These are phyloP conservation scores for Bombus superbus DNA, from an alignment of 1,140 invertebrate genomes.

Conservation along the genomic window DNA sequence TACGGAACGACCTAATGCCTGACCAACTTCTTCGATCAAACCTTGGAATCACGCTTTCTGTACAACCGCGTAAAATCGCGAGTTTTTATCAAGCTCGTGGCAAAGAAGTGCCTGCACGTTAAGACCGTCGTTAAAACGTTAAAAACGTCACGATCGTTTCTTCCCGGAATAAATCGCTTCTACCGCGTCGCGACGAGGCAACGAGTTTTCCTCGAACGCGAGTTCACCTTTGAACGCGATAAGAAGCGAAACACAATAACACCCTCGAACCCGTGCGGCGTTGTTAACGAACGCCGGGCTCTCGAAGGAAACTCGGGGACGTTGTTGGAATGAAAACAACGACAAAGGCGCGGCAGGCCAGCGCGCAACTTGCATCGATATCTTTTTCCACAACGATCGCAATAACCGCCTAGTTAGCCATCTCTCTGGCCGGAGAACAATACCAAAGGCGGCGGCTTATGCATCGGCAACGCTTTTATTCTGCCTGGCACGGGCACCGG, in stretches of 20 bases:
- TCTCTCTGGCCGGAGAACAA: constrained; percentile 41
- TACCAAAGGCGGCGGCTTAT: constrained; percentile 56
- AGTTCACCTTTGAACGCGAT: constrained; percentile 1
- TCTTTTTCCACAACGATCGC: constrained; percentile 47
- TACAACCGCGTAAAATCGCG: neutral
- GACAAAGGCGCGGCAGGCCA: constrained; percentile 19
- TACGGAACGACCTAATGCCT: no score
- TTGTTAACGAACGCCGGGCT: neutral
- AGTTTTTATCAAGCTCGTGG: neutral
- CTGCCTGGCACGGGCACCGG: neutral
- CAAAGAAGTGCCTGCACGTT: neutral
- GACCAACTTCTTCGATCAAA: no score
- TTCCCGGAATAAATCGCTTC: constrained; percentile 4
- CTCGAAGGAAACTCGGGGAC: neutral
- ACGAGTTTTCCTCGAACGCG: neutral
- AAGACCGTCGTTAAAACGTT: no score
- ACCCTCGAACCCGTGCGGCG: neutral
- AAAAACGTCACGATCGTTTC: neutral
- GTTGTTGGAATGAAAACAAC: constrained; percentile 23
- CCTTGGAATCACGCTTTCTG: no score
- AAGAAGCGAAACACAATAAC: constrained; percentile 22
- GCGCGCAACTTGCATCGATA: constrained; percentile 53
- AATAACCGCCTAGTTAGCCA: constrained; percentile 53
- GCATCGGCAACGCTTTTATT: constrained; percentile 62
- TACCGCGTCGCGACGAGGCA: neutral